Conservation (phyloP, 2,797 vertebrate genomes). For the Crocodylus rhombifer region DNA sequence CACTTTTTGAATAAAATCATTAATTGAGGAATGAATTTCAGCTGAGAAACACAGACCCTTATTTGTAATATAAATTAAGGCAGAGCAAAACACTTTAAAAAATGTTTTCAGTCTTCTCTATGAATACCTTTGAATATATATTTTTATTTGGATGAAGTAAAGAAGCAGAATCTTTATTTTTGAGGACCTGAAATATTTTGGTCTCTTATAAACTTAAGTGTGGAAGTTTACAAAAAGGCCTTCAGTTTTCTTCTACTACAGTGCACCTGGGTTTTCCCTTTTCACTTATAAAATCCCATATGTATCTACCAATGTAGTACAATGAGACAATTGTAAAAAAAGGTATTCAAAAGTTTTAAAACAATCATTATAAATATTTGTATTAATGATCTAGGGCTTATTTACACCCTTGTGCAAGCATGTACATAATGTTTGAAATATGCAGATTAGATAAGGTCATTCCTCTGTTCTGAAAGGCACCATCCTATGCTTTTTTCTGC, state of each 20-base stretch:
- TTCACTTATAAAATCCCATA: conserved; percentile 15
- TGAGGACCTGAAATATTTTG: neutral
- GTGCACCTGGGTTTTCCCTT: neutral
- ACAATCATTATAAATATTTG: conserved; percentile 43
- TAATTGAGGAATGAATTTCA: neutral
- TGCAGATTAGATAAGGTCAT: conserved; percentile 59
- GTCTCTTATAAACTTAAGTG: neutral
- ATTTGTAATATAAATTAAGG: neutral
- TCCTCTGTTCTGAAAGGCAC: conserved; percentile 68
- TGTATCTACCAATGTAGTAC: neutral
- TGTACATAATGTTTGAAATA: conserved; percentile 62
- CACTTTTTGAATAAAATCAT: neutral
- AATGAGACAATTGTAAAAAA: conserved; percentile 35
- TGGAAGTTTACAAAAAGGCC: neutral
- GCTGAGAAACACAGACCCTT: neutral
- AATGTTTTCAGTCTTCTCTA: neutral
- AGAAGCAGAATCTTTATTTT: neutral
- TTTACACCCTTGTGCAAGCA: conserved; percentile 34
- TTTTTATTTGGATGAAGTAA: conserved; percentile 4
- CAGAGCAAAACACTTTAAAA: neutral
- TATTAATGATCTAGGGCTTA: conserved; percentile 47
- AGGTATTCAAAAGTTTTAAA: neutral
- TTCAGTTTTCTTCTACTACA: conserved; percentile 5
- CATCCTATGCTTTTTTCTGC: conserved; percentile 62
- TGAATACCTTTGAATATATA: conserved; percentile 22